phyloP scores from a whole-genome alignment of 2,888 invertebrate species.

The Gibbula magus region DNA sequence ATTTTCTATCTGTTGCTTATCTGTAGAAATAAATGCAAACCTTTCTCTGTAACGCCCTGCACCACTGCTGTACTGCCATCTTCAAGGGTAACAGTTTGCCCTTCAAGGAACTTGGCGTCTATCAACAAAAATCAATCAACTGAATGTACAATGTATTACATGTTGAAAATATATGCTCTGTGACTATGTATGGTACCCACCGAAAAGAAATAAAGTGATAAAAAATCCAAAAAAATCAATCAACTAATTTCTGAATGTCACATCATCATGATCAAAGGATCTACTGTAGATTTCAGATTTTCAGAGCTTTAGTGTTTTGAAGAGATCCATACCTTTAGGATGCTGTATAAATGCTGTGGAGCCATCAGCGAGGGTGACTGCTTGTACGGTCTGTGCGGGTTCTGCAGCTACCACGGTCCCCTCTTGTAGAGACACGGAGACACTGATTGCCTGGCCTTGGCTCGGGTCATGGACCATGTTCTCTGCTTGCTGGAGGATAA shows the following conservation, averaged over 20 bases:
- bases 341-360: constrained; percentile 69
- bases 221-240: not conserved
- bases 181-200: no score
- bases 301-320: not conserved
- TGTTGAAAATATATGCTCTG: no score
- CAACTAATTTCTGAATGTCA: not conserved
- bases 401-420: constrained; percentile 39
- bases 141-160: no score
- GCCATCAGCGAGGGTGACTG: constrained; percentile 68
- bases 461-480: constrained; percentile 15
- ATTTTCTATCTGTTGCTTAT: no score
- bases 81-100: constrained; percentile 70
- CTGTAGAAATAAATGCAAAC: not conserved
- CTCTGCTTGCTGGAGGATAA: constrained; percentile 16
- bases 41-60: constrained; percentile 43
- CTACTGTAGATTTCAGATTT: no score
- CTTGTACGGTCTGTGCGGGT: constrained; percentile 57
- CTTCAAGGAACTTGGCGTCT: constrained; percentile 67
- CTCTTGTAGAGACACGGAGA: constrained; percentile 29
- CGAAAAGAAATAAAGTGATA: not conserved
- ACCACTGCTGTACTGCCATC: constrained; percentile 72
- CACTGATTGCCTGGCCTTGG: not conserved
- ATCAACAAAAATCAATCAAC: not conserved
- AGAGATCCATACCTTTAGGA: constrained; percentile 47
- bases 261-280: no score